phyloP scores from a whole-genome alignment of 2,113 vertebrate species.

The Marmota flaviventris region DNA sequence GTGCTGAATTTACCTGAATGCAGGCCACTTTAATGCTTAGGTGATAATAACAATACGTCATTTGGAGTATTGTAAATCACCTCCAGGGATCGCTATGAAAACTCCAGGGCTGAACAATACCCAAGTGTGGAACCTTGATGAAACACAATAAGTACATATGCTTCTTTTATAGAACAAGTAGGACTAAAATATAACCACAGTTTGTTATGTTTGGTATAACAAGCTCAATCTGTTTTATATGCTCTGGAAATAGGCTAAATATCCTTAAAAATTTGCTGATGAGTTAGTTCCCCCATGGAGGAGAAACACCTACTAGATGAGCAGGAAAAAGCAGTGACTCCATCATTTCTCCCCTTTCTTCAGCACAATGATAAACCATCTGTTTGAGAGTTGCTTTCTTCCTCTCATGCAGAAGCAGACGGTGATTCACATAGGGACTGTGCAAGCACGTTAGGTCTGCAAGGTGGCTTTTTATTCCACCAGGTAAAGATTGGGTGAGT shows the following conservation, averaged over 20 bases:
- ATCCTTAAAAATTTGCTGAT: conserved; percentile 65
- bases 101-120: conserved; percentile 83
- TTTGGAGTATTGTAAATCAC: conserved; percentile 87
- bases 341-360: conserved; percentile 46
- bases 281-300: neutral
- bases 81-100: conserved; percentile 80
- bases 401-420: conserved; percentile 76
- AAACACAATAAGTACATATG: conserved; percentile 82
- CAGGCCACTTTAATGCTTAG: conserved; percentile 76
- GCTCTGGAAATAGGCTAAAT: conserved; percentile 70
- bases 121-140: conserved; percentile 83
- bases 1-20: conserved; percentile 82
- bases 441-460: conserved; percentile 64
- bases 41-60: conserved; percentile 90
- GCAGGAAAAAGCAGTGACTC: conserved; percentile 58
- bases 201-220: conserved; percentile 54
- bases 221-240: conserved; percentile 57
- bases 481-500: conserved; percentile 74
- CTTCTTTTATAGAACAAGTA: conserved; percentile 84
- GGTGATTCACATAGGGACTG: conserved; percentile 69
- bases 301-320: neutral
- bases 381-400: conserved; percentile 76
- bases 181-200: conserved; percentile 77
- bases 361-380: conserved; percentile 64
- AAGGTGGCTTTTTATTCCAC: conserved; percentile 80